These are phyloP conservation scores for Nephrotoma flavescens DNA, from an alignment of 2,888 invertebrate species.

Conservation along the genomic window DNA sequence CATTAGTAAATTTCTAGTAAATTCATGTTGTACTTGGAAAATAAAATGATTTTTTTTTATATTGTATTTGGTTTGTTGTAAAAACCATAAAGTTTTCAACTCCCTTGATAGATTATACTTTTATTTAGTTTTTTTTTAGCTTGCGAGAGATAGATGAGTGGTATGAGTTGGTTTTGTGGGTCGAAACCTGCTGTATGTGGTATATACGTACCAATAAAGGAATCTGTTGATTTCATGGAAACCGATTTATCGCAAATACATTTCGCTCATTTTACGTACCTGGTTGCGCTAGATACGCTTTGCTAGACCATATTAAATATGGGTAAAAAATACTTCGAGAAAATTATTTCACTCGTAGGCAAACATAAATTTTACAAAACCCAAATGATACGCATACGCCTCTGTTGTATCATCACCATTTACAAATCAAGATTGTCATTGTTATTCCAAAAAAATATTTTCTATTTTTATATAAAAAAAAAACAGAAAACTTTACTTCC, in stretches of 20 bases:
- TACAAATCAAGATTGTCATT: neutral
- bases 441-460: neutral
- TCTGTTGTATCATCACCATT: neutral
- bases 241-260: neutral
- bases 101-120: neutral
- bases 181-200: neutral
- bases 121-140: neutral
- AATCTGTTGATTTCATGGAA: neutral
- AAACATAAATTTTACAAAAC: neutral
- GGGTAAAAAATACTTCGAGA: neutral
- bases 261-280: neutral
- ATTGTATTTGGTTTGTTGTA: neutral
- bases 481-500: neutral
- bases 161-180: neutral
- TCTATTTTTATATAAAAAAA: neutral
- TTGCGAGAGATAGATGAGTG: neutral
- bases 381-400: neutral
- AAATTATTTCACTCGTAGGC: neutral
- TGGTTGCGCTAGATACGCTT: neutral
- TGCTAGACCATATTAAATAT: neutral
- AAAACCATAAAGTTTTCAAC: neutral
- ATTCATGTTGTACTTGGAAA: neutral
- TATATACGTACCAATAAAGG: neutral
- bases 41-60: neutral
- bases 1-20: neutral